phyloP scores from a whole-genome alignment of 2,888 invertebrate genomes.

The Apeira syringaria region DNA sequence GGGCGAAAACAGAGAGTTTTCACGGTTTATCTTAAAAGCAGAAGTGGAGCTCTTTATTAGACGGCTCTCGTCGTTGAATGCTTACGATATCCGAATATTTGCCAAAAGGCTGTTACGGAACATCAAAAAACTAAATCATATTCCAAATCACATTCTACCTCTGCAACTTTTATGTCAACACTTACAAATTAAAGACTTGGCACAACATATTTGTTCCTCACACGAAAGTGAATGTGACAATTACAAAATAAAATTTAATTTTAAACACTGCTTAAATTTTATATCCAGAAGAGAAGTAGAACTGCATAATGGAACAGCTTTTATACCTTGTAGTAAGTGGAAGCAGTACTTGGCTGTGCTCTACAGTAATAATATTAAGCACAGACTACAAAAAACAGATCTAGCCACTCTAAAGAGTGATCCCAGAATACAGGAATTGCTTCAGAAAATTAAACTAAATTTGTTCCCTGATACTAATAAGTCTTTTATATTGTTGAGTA shows the following conservation, averaged over 20 bases:
- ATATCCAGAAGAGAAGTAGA: conserved; percentile 79
- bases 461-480: conserved; percentile 31
- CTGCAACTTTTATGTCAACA: conserved; percentile 56
- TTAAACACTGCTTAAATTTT: conserved; percentile 79
- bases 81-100: conserved; percentile 63
- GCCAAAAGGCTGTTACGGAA: conserved; percentile 58
- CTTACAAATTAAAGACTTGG: conserved; percentile 58
- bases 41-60: conserved; percentile 60
- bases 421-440: conserved; percentile 57
- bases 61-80: conserved; percentile 48
- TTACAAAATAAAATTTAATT: conserved; percentile 73
- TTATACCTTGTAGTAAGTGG: conserved; percentile 83
- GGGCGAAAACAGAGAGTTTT: conserved; percentile 51
- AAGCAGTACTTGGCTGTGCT: conserved; percentile 71
- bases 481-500: conserved; percentile 43
- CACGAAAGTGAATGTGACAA: conserved; percentile 48
- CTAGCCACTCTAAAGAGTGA: conserved; percentile 53
- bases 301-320: conserved; percentile 75
- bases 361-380: conserved; percentile 67
- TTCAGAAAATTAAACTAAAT: conserved; percentile 48
- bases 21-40: conserved; percentile 53
- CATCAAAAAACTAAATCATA: conserved; percentile 46
- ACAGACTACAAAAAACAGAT: conserved; percentile 51
- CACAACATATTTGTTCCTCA: conserved; percentile 54
- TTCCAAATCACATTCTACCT: conserved; percentile 42